A percentile compares a stretch with the other conserved stretches of the same genome.
These are phyloP conservation scores for Encarsia formosa DNA, from an alignment of 2,888 invertebrate genomes.

Conservation along the genomic window DNA sequence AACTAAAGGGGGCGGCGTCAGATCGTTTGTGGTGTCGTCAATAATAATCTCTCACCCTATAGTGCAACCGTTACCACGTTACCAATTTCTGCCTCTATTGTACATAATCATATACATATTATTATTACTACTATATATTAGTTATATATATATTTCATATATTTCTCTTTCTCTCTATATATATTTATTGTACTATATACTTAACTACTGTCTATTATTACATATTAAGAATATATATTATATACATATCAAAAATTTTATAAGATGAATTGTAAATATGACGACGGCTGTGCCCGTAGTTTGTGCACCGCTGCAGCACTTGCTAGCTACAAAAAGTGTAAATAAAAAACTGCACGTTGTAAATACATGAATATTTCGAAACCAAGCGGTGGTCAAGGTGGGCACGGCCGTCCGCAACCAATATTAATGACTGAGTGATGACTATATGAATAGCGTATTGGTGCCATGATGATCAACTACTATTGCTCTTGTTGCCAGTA, in stretches of 20 bases:
- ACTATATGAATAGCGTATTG: too few relatives aligned
- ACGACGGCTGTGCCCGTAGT: too few relatives aligned
- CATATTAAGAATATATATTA: slow-evolving; percentile 32
- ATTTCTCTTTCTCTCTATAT: slow-evolving; percentile 16
- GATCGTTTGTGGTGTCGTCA: slow-evolving; percentile 46
- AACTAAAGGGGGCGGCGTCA: slow-evolving; percentile 43
- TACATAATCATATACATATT: slow-evolving; percentile 37
- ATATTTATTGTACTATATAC: slow-evolving; percentile 20
- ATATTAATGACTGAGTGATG: too few relatives aligned
- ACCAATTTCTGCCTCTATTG: slow-evolving; percentile 48
- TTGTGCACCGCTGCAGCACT: too few relatives aligned
- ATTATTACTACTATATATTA: slow-evolving; percentile 36
- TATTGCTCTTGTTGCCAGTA: slow-evolving; percentile 5
- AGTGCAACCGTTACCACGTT: slow-evolving; percentile 41
- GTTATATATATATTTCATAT: slow-evolving; percentile 35
- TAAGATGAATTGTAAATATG: too few relatives aligned
- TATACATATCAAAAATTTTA: too few relatives aligned
- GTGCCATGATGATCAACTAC: too few relatives aligned
- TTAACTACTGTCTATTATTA: slow-evolving; percentile 23
- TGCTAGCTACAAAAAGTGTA: too few relatives aligned
- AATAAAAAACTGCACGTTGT: too few relatives aligned
- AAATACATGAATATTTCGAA: too few relatives aligned
- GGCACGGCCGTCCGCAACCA: too few relatives aligned
- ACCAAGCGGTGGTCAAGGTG: too few relatives aligned
- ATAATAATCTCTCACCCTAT: slow-evolving; percentile 36